Evolutionary conservation across 2,888 invertebrate genomes (phyloP).

Genomic region (Drosophila austrosaltans): DNA sequence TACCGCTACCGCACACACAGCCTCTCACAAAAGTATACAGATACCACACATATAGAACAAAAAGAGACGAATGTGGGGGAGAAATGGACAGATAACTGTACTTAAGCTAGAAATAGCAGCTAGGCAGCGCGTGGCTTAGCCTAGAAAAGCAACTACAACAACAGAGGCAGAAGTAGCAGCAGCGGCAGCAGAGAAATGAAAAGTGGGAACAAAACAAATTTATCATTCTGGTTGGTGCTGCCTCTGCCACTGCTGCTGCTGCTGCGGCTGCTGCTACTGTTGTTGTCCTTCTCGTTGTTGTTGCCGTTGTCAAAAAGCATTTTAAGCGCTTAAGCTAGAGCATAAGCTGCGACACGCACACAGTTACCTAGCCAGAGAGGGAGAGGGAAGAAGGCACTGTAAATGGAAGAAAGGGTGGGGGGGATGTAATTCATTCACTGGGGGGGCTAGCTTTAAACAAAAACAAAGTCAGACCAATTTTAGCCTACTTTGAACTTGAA

Average conservation of each 20-base stretch:
- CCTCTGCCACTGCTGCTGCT: constrained; percentile 20
- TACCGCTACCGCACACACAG: constrained; percentile 17
- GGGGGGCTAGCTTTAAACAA: constrained; percentile 1
- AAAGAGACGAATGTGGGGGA: constrained; percentile 7
- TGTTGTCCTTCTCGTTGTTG: constrained; percentile 30
- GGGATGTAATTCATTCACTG: not conserved
- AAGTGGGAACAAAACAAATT: constrained; percentile 60
- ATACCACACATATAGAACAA: constrained; percentile 25
- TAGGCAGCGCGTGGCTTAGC: constrained; percentile 42
- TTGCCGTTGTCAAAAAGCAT: constrained; percentile 70
- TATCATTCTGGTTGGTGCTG: constrained; percentile 56
- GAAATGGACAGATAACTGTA: constrained; percentile 29
- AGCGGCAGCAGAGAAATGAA: constrained; percentile 24
- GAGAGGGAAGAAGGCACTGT: not conserved
- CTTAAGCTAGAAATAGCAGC: constrained; percentile 15
- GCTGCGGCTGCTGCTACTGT: not conserved
- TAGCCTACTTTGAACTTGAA: not conserved
- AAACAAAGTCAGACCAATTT: not conserved
- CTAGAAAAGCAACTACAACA: constrained; percentile 9
- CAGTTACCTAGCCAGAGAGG: constrained; percentile 13
- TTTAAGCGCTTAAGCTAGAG: constrained; percentile 71
- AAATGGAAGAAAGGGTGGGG: not conserved
- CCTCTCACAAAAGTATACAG: constrained; percentile 43
- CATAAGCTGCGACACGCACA: constrained; percentile 71
- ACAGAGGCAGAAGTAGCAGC: no score